Evolutionary conservation across 2,113 vertebrate species (phyloP), one percentile per base, ranked within the genome.

Genomic region (Caranx melampygus): DNA sequence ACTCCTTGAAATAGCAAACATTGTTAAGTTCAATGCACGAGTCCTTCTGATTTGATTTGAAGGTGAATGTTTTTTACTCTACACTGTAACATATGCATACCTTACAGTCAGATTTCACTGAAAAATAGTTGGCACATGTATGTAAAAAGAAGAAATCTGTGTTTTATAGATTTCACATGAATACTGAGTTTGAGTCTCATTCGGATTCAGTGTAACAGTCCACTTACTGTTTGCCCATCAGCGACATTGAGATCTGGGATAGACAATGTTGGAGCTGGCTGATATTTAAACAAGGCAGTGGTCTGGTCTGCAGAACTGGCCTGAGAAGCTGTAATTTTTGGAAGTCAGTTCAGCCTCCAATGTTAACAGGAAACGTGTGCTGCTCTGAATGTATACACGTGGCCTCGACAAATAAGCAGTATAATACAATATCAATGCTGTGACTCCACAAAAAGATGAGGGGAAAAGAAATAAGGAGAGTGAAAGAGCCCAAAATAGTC

Each of bases 341-440:
- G 84, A 90, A 75, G 81, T 65, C 64, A 88, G 63, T 65, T 80
- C 61, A 79, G 79, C 66, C 84, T 91, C 87, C 83, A 90, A 90
- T 73, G 85, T 92, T 92, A 93, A 93, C 91, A 93, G 93, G 92
- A 93, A 93, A 91, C n/a, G 79, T 91, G 89, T 82, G 79, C 86
- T 86, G 81, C 81, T 68, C 84, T 81, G 87, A 90, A 92, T 87
- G 87, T 92, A 90, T 91, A 93, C 88, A 93, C 83, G 67, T 11
- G 45, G 84, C 78, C 85, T 93, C 84, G 80, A 93, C 86, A 92
- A 94, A 94, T 91, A 92, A 92, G 88, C 91, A 86, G 58, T 58
- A 85, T 85, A 86, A 85, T 87, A 87, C 89, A 88, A 88, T 82
- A 90, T 92, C 87, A 77, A 78, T 45, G 73, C 88, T 89, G 75